These are phyloP conservation scores for Notamacropus eugenii DNA, from an alignment of 2,797 vertebrate genomes.

Conservation along the genomic window DNA sequence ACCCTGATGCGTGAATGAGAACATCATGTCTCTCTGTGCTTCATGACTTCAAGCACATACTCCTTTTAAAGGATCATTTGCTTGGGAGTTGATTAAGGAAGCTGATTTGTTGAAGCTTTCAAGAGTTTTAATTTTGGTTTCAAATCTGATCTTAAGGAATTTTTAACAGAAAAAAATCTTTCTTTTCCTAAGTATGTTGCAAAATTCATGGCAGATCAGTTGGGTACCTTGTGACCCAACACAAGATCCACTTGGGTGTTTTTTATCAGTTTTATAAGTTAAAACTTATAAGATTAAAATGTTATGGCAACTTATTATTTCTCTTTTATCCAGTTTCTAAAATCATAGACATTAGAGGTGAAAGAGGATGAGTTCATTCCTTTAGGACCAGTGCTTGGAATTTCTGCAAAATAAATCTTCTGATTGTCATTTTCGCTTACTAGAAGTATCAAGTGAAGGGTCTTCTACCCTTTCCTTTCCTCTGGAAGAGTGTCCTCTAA, in stretches of 20 bases:
- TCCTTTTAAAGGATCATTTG: not conserved
- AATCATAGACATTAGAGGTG: not conserved
- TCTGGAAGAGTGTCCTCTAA: not conserved
- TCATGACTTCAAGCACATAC: not conserved
- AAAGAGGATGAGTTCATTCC: slow-evolving; percentile 22
- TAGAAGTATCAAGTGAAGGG: not conserved
- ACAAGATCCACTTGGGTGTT: not conserved
- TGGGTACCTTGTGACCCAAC: not conserved
- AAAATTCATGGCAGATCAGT: not conserved
- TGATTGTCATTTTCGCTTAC: not conserved
- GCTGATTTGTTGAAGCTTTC: not conserved
- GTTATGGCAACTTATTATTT: not conserved
- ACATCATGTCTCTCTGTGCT: rapidly evolving
- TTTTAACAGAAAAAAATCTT: not conserved
- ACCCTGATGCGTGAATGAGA: not conserved
- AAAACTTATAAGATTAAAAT: not conserved
- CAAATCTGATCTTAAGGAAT: slow-evolving; percentile 1
- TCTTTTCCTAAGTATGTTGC: not conserved
- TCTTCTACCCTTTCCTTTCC: not conserved
- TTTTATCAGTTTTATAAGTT: not conserved
- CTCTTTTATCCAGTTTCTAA: slow-evolving; percentile 39
- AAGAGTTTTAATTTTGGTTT: not conserved
- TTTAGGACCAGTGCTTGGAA: slow-evolving; percentile 13
- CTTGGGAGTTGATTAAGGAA: not conserved
- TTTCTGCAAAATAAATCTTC: not conserved